These are phyloP conservation scores for Macrotis lagotis DNA, from an alignment of 2,113 vertebrate genomes.

Conservation along the genomic window DNA sequence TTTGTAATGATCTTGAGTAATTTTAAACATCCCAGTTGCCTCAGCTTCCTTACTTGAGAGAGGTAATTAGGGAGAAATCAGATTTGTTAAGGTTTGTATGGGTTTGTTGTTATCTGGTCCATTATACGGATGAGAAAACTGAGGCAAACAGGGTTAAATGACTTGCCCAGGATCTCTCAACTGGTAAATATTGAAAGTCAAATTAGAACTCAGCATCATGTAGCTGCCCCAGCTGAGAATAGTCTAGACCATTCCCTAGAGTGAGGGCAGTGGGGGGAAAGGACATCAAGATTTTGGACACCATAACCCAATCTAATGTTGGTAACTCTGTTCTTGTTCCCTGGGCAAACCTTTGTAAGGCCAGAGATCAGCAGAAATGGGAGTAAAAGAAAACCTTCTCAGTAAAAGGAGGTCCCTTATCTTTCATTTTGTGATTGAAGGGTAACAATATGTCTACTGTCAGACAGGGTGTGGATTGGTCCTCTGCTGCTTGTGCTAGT, in stretches of 20 bases:
- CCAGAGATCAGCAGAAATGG: background rate
- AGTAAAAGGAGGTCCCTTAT: background rate
- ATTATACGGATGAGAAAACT: background rate
- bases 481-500: too few relatives aligned
- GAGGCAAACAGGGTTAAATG: background rate
- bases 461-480: background rate
- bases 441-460: background rate
- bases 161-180: background rate
- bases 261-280: background rate
- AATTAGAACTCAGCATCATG: too few relatives aligned
- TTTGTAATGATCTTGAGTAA: background rate
- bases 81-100: background rate
- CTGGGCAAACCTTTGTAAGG: background rate
- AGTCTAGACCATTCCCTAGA: background rate
- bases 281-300: background rate
- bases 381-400: background rate
- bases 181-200: too few relatives aligned
- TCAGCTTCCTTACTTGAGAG: background rate
- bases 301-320: background rate
- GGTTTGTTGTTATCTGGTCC: background rate
- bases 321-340: background rate
- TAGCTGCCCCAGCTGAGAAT: too few relatives aligned
- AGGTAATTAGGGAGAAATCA: background rate
- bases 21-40: background rate
- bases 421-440: background rate